Percentiles rank a stretch among this genome's conserved stretches.
Evolutionary conservation across 2,888 invertebrate genomes (phyloP).

Genomic region (Micoletzkya japonica): DNA sequence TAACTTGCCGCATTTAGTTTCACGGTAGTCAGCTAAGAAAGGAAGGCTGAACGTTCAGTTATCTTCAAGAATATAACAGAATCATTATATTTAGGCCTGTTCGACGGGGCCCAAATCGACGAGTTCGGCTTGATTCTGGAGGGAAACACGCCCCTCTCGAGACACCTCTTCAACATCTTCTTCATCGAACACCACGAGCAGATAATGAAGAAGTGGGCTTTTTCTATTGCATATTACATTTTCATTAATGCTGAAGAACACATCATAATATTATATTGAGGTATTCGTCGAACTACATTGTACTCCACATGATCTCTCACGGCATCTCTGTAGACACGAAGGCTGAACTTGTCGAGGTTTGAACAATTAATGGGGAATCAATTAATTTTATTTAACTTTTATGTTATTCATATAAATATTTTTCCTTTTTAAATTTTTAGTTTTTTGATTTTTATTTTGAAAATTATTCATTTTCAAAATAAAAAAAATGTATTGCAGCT

Average conservation of each 20-base stretch:
- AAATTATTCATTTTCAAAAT: background rate
- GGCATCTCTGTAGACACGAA: background rate
- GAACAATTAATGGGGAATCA: background rate
- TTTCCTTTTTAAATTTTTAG: no score
- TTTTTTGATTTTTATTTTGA: no score
- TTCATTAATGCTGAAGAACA: background rate
- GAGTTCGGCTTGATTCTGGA: background rate
- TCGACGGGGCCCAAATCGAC: background rate
- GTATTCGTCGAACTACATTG: background rate
- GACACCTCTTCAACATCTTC: constrained; percentile 24
- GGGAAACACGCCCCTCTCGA: background rate
- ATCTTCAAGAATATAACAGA: background rate
- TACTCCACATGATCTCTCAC: background rate
- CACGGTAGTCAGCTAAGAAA: background rate
- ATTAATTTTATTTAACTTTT: background rate
- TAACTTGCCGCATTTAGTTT: background rate
- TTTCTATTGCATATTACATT: background rate
- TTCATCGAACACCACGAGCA: constrained; percentile 27
- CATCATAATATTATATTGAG: background rate
- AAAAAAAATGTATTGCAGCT: constrained; percentile 4
- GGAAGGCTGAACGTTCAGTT: background rate
- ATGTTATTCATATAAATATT: background rate
- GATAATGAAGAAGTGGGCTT: constrained; percentile 19
- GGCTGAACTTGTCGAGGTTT: background rate
- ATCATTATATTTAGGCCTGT: constrained; percentile 15